Percentiles rank a stretch among this genome's conserved stretches.
Conservation (phyloP, 2,888 invertebrate species). For the Spisula solida region DNA sequence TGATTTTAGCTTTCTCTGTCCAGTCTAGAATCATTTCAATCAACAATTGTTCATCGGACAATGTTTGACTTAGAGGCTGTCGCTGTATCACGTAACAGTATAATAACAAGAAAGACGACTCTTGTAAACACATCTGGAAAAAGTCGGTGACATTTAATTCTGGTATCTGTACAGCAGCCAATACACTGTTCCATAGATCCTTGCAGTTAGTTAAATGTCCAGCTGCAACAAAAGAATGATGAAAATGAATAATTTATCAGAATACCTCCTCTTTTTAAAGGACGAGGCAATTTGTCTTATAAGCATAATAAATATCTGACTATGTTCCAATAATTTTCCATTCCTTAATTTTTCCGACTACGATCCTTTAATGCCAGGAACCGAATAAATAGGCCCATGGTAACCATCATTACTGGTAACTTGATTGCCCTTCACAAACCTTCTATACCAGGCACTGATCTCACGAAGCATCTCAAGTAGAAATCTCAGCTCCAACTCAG, state of each 20-base stretch:
- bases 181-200: conserved; percentile 81
- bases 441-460: too few species aligned
- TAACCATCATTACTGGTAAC: too few species aligned
- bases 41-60: conserved; percentile 78
- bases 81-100: conserved; percentile 83
- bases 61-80: conserved; percentile 80
- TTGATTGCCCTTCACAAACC: too few species aligned
- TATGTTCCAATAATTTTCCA: too few species aligned
- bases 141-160: conserved; percentile 83
- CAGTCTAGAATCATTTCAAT: conserved; percentile 82
- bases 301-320: too few species aligned
- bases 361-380: too few species aligned
- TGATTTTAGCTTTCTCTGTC: conserved; percentile 81
- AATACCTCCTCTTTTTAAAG: too few species aligned
- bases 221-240: conserved; percentile 4
- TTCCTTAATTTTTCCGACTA: too few species aligned
- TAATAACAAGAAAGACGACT: conserved; percentile 83
- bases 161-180: conserved; percentile 83
- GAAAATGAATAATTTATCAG: not conserved
- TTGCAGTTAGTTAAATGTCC: not conserved
- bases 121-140: conserved; percentile 78
- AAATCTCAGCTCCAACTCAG: too few species aligned
- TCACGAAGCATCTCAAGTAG: too few species aligned
- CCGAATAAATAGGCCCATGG: too few species aligned
- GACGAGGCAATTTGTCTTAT: too few species aligned